These are phyloP conservation scores for Acleris cristana DNA, from an alignment of 2,888 invertebrate species.

Conservation along the genomic window DNA sequence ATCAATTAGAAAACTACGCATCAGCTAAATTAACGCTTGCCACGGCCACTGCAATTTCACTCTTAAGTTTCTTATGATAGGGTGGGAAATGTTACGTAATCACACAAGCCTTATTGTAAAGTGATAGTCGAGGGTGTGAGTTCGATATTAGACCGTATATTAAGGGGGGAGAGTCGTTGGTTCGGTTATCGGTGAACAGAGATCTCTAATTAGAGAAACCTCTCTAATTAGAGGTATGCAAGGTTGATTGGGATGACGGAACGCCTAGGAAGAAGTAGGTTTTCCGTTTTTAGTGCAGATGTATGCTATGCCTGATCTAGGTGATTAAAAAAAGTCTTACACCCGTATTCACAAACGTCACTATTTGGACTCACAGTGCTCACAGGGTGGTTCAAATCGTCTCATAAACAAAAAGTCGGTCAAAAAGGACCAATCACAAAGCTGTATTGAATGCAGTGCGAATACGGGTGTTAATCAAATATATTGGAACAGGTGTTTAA, in stretches of 20 bases:
- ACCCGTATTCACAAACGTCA: too few relatives aligned
- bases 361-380: too few relatives aligned
- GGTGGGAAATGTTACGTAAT: background rate
- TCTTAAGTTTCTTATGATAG: slow-evolving; percentile 2
- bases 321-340: too few relatives aligned
- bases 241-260: slow-evolving; percentile 26
- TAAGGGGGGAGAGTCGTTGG: too few relatives aligned
- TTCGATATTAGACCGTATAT: background rate
- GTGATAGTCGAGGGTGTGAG: background rate
- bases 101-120: slow-evolving; percentile 12
- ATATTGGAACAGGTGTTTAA: too few relatives aligned
- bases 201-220: slow-evolving; percentile 31
- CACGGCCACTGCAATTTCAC: background rate
- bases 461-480: too few relatives aligned
- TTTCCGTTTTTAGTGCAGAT: background rate
- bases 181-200: slow-evolving; percentile 1
- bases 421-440: too few relatives aligned
- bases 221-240: slow-evolving; percentile 28
- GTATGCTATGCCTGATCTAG: background rate
- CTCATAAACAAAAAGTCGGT: too few relatives aligned
- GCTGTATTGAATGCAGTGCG: too few relatives aligned
- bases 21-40: slow-evolving; percentile 25
- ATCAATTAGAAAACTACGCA: slow-evolving; percentile 24
- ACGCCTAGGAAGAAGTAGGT: slow-evolving; percentile 11
- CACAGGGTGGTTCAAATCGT: too few relatives aligned